A percentile compares a stretch with the other conserved stretches of the same genome.
phyloP scores from a whole-genome alignment of 2,888 invertebrate genomes.

The Cosmia trapezina region DNA sequence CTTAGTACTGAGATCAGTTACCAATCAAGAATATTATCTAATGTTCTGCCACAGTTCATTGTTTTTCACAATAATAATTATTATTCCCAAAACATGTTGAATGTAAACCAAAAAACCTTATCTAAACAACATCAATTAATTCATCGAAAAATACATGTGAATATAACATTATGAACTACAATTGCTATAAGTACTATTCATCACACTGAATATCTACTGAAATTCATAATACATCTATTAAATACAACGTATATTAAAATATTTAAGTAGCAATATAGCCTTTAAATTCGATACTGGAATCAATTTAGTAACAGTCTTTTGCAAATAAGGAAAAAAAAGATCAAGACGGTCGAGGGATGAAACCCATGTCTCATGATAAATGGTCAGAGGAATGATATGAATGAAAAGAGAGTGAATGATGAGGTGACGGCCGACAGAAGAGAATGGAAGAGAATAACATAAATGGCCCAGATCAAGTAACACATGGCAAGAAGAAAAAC shows the following conservation, averaged over 20 bases:
- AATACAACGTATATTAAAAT: slow-evolving; percentile 30
- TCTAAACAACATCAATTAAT: slow-evolving; percentile 32
- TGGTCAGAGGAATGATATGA: background rate
- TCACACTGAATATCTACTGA: slow-evolving; percentile 24
- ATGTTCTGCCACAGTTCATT: slow-evolving; percentile 7
- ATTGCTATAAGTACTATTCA: slow-evolving; percentile 17
- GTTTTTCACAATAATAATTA: background rate
- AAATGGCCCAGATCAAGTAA: background rate
- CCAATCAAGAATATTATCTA: slow-evolving; percentile 51
- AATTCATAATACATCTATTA: slow-evolving; percentile 36
- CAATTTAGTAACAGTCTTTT: slow-evolving; percentile 64
- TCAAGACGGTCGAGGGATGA: background rate
- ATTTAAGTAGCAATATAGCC: slow-evolving; percentile 33
- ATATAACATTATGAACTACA: slow-evolving; percentile 34
- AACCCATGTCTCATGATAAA: background rate
- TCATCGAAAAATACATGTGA: slow-evolving; percentile 28
- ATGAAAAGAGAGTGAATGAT: slow-evolving; percentile 1
- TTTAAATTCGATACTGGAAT: slow-evolving; percentile 71
- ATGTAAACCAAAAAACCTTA: slow-evolving; percentile 21
- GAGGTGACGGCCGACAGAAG: background rate
- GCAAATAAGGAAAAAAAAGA: slow-evolving; percentile 46
- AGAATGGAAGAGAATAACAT: background rate
- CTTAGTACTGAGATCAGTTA: slow-evolving; percentile 70
- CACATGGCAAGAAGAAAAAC: background rate
- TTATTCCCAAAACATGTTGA: slow-evolving; percentile 8